Evolutionary conservation across 2,113 vertebrate species (phyloP).

Genomic region (Ibidorhyncha struthersii): DNA sequence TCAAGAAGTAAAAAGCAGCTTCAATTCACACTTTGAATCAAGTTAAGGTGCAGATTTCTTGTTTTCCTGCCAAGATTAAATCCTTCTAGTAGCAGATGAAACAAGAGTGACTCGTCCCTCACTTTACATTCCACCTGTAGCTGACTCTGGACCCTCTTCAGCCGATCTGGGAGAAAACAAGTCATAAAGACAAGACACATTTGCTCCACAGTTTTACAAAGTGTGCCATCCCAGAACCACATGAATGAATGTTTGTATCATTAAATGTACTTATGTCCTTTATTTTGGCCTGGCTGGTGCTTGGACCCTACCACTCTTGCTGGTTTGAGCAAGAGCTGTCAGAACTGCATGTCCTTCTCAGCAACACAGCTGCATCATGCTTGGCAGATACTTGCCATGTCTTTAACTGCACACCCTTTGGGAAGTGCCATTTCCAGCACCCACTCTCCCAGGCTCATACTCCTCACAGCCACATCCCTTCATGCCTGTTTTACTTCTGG

Average conservation of each 20-base stretch:
- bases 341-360: neutral
- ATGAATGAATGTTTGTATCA: neutral
- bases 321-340: neutral
- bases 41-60: neutral
- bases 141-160: neutral
- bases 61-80: neutral
- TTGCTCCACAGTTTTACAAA: neutral
- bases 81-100: neutral
- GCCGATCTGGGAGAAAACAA: neutral
- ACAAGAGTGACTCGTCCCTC: neutral
- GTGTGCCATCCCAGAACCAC: neutral
- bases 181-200: neutral
- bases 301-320: neutral
- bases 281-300: neutral
- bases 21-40: neutral
- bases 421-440: neutral
- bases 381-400: neutral
- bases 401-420: neutral
- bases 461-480: neutral
- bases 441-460: neutral
- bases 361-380: neutral
- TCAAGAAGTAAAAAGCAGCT: neutral
- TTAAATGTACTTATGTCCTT: neutral
- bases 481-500: neutral
- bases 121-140: neutral